Conservation (phyloP, 2,113 vertebrate genomes). For the Syrrhaptes paradoxus region DNA sequence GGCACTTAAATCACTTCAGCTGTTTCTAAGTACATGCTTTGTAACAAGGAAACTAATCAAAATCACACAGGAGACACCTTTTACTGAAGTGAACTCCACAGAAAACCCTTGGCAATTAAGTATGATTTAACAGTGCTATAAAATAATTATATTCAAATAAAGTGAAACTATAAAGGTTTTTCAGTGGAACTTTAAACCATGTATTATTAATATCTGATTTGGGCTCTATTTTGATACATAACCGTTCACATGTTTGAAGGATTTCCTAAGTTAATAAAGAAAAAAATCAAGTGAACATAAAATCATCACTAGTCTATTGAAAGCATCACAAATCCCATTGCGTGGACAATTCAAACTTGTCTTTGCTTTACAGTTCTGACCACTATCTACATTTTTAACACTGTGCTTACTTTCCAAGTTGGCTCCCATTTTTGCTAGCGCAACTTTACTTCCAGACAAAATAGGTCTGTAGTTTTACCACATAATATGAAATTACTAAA, state of each 20-base stretch:
- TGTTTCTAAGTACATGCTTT: neutral
- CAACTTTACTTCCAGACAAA: neutral
- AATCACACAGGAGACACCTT: neutral
- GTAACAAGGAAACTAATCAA: neutral
- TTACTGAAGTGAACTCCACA: neutral
- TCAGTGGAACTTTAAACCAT: neutral
- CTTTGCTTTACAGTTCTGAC: neutral
- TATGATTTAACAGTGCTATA: neutral
- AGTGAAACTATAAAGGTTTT: neutral
- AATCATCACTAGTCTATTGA: neutral
- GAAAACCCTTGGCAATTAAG: neutral
- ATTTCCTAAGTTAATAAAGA: neutral
- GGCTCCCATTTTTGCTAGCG: neutral
- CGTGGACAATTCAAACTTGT: neutral
- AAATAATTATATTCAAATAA: neutral
- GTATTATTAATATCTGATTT: neutral
- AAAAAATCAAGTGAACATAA: neutral
- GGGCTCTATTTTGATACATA: neutral
- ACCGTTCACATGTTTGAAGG: neutral
- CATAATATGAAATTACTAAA: neutral
- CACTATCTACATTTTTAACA: neutral
- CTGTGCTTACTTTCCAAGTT: neutral
- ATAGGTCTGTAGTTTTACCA: neutral
- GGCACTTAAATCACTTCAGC: neutral
- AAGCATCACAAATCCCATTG: neutral